A percentile compares a stretch with the other conserved stretches of the same genome.
Conservation (phyloP, 2,797 vertebrate species). For the Cichlasoma orientale region DNA sequence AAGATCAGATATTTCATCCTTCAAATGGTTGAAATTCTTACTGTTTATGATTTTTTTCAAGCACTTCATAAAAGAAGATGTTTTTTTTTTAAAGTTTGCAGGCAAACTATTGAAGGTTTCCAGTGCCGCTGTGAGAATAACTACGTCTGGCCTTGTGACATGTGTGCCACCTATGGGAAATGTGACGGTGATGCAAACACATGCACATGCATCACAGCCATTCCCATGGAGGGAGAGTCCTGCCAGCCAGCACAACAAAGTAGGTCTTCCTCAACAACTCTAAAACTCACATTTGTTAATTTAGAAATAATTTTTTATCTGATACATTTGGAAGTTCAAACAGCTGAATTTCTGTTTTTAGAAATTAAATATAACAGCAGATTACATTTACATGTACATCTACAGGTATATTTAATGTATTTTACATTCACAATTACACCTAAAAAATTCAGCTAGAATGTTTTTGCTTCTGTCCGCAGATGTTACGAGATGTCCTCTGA, state of each 20-base stretch:
- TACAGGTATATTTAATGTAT: neutral
- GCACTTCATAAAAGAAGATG: neutral
- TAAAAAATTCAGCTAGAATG: neutral
- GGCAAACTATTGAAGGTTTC: neutral
- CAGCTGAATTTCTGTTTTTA: neutral
- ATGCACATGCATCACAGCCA: constrained; percentile 73
- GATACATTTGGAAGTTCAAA: neutral
- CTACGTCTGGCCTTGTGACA: constrained; percentile 51
- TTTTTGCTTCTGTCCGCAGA: neutral
- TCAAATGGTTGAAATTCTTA: neutral
- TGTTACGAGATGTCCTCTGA: neutral
- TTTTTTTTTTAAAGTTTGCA: constrained; percentile 39
- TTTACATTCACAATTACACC: neutral
- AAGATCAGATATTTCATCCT: neutral
- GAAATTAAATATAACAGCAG: too few relatives aligned
- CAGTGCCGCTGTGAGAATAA: constrained; percentile 45
- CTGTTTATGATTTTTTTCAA: neutral
- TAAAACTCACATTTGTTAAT: too few relatives aligned
- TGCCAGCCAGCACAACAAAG: constrained; percentile 66
- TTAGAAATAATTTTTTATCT: neutral
- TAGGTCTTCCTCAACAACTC: neutral
- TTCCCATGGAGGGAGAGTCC: constrained; percentile 71
- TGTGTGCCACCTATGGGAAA: constrained; percentile 42
- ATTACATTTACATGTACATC: too few relatives aligned
- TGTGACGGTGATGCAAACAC: constrained; percentile 37